phyloP scores from a whole-genome alignment of 2,797 vertebrate genomes.

The Microcaecilia unicolor region DNA sequence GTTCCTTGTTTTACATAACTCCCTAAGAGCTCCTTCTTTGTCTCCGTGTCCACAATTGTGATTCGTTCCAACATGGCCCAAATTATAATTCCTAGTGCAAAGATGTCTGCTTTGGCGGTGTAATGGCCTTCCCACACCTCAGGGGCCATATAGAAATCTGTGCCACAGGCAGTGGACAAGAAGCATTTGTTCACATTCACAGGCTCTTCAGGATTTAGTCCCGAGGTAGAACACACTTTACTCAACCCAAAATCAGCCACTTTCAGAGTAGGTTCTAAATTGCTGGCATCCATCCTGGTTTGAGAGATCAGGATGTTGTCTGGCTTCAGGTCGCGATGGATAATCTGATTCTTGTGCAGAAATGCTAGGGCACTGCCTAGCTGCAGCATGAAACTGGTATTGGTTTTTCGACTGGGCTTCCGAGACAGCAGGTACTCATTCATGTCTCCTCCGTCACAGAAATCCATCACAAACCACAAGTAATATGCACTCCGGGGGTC shows the following conservation, averaged over 20 bases:
- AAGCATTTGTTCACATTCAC: constrained; percentile 90
- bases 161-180: constrained; percentile 88
- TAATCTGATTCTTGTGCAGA: constrained; percentile 93
- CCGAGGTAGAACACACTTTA: constrained; percentile 86
- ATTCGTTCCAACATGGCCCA: constrained; percentile 97
- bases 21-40: constrained; percentile 87
- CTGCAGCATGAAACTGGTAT: constrained; percentile 96
- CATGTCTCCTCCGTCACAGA: constrained; percentile 96
- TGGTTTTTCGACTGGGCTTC: constrained; percentile 87
- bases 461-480: constrained; percentile 97
- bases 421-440: constrained; percentile 89
- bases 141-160: constrained; percentile 95
- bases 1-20: constrained; percentile 84
- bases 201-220: constrained; percentile 80
- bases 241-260: constrained; percentile 93
- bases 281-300: constrained; percentile 58
- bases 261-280: constrained; percentile 84
- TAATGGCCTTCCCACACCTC: constrained; percentile 97
- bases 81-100: constrained; percentile 89
- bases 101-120: constrained; percentile 94
- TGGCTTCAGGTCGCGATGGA: constrained; percentile 92
- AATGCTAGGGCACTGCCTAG: constrained; percentile 92
- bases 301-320: constrained; percentile 93
- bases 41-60: constrained; percentile 86
- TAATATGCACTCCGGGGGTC: constrained; percentile 88